A percentile compares a stretch with the other conserved stretches of the same genome.
Evolutionary conservation across 2,888 invertebrate species (phyloP).

Genomic region (Dryobota labecula): DNA sequence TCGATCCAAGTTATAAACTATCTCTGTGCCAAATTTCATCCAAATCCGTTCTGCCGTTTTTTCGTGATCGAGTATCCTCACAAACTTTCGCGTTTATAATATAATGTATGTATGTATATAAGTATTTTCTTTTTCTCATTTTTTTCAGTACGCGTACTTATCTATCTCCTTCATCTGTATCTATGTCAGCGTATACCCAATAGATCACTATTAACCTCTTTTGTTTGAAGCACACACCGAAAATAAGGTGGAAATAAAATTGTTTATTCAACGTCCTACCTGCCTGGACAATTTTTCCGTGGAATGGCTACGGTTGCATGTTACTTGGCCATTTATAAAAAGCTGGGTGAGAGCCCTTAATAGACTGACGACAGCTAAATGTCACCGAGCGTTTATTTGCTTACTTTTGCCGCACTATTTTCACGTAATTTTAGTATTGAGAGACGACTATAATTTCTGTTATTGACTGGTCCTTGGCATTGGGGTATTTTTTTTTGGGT

Average conservation of each 20-base stretch:
- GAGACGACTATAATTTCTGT: constrained; percentile 65
- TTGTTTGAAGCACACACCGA: constrained; percentile 56
- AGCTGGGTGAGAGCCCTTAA: constrained; percentile 86
- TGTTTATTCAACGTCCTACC: constrained; percentile 82
- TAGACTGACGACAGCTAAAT: constrained; percentile 89
- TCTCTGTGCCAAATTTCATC: no score
- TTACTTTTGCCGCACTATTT: constrained; percentile 79
- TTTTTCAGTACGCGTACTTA: neutral
- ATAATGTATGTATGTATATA: no score
- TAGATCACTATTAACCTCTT: constrained; percentile 62
- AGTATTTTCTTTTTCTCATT: neutral
- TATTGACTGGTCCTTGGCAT: constrained; percentile 52
- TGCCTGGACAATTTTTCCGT: constrained; percentile 78
- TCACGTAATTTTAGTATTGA: constrained; percentile 77
- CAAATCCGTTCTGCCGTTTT: no score
- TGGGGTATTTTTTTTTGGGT: constrained; percentile 18
- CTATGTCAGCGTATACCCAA: constrained; percentile 24
- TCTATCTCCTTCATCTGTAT: constrained; percentile 4
- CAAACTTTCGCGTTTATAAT: no score
- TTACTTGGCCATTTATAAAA: constrained; percentile 84
- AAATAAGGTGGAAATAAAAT: constrained; percentile 74
- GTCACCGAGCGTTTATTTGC: constrained; percentile 87
- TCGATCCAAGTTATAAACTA: no score
- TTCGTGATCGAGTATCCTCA: no score
- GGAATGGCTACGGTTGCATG: constrained; percentile 84